A percentile compares a stretch with the other conserved stretches of the same genome.
Conservation (phyloP, 2,797 vertebrate species). For the Anas acuta region DNA sequence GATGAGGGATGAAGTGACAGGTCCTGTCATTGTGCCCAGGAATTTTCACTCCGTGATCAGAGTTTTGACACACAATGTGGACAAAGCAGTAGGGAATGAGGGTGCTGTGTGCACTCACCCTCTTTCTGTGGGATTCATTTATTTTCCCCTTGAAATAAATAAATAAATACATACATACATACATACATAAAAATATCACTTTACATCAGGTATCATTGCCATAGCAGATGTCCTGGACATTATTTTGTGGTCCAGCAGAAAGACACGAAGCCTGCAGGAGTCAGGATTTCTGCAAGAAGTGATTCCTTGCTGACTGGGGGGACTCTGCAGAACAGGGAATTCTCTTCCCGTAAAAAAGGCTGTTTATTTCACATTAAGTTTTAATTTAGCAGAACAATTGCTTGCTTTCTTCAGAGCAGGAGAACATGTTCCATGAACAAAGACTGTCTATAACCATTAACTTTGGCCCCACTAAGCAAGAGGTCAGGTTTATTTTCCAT, state of each 20-base stretch:
- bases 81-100: not conserved
- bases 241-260: not conserved
- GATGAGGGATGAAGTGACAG: not conserved
- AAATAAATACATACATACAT: not conserved
- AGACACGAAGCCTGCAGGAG: not conserved
- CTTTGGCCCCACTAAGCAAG: conserved; percentile 34
- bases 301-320: not conserved
- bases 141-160: not conserved
- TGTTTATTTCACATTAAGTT: conserved; percentile 33
- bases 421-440: conserved; percentile 41
- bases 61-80: not conserved
- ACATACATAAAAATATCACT: not conserved
- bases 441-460: conserved; percentile 62
- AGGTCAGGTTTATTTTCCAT: conserved; percentile 59
- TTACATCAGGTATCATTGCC: not conserved
- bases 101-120: not conserved
- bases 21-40: not conserved
- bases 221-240: not conserved
- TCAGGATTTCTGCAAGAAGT: not conserved
- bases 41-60: conserved; percentile 19
- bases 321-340: not conserved
- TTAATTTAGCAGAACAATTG: conserved; percentile 56
- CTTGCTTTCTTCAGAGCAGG: conserved; percentile 31
- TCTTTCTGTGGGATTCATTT: not conserved
- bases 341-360: not conserved